Evolutionary conservation across 1,140 invertebrate species (phyloP), one percentile per base, ranked within the genome.

Genomic region (Drosophila malerkotliana): DNA sequence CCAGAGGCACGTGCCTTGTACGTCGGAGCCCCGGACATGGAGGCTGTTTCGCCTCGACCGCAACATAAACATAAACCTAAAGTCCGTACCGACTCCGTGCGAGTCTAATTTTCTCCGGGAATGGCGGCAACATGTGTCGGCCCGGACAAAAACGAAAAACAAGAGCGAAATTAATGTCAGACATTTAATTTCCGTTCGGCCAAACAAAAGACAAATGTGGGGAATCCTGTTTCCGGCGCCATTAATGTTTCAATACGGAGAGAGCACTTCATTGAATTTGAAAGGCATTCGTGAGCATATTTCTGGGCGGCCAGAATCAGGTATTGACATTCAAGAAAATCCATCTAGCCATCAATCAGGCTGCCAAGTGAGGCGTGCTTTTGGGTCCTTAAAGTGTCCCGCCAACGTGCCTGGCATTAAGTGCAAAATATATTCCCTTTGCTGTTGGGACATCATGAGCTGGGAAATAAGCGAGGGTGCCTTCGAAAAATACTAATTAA

Each of bases 181-280:
- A 85, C 68, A 84, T 84, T 84, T 84, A 85, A 85, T 85, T 85
- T 85, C 77, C 81, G 81, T 66, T 87, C 39, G 44, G n/a, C 58
- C 53, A 49, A 59, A 30, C 48, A 64, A 59, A 34, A 63, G 79
- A 82, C 74, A 78, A 81, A 73, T 78, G 55, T 61, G 72, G 24
- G 34, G 63, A 49, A 18, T 57, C 52, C 34, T 24, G 63, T 69
- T 45, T 51, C 37, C 34, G 41, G n/a, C 18, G 21, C 41, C 52
- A 55, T 67, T 62, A 48, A 77, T 54, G 14, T 30, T 49, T 57
- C 30, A 55, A 71, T 44, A 41, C 30, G 7, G 41, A 32, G 41
- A 44, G 47, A 45, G 28, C 48, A 72, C 34, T 68, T 62, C 81
- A 73, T 80, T 79, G 57, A 52, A 62, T 80, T 80, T 77, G 53